phyloP scores from a whole-genome alignment of 2,113 vertebrate species.

The Malurus cyaneus region DNA sequence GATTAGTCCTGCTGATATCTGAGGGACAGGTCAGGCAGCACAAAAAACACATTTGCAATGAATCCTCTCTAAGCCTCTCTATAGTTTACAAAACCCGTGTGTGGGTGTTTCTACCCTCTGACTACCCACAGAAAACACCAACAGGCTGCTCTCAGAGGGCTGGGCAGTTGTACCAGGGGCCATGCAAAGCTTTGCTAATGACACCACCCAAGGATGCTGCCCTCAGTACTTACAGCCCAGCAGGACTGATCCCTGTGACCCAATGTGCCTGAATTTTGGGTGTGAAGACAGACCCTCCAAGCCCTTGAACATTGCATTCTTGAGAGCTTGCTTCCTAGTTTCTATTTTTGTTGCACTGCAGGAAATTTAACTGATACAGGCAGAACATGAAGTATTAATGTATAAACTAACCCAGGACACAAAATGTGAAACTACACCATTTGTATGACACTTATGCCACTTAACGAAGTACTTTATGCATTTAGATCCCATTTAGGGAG shows the following conservation, averaged over 20 bases:
- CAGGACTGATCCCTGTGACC: not conserved
- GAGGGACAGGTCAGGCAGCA: not conserved
- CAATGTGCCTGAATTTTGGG: not conserved
- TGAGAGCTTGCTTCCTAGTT: not conserved
- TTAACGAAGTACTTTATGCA: not conserved
- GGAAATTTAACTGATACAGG: not conserved
- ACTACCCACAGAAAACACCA: not conserved
- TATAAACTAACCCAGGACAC: not conserved
- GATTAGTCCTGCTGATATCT: not conserved
- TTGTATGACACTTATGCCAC: not conserved
- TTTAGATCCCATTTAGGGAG: not conserved
- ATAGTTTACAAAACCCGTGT: not conserved
- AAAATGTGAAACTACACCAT: not conserved
- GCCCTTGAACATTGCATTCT: not conserved
- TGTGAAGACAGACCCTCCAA: not conserved
- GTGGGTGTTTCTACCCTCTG: not conserved
- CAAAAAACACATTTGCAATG: not conserved
- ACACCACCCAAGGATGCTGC: not conserved
- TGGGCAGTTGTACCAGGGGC: not conserved
- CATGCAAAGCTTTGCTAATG: not conserved
- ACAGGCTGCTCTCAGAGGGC: not conserved
- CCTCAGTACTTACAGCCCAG: not conserved
- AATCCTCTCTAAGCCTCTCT: not conserved
- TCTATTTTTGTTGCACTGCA: not conserved
- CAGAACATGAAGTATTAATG: not conserved